These are phyloP conservation scores for Rhadinocentrus ornatus DNA, from an alignment of 2,797 vertebrate genomes.

Conservation along the genomic window DNA sequence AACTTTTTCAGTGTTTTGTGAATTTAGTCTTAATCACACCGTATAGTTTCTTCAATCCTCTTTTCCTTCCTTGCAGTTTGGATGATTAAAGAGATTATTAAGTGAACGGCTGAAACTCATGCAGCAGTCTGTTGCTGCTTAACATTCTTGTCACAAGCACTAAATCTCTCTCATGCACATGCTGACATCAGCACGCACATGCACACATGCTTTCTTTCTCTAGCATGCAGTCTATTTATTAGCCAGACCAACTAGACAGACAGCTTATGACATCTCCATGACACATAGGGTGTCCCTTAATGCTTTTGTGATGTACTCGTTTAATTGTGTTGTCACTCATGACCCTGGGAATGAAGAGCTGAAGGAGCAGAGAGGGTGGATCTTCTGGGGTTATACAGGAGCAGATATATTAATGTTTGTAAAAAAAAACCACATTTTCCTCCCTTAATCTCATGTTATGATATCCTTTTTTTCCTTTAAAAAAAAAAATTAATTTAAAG, in stretches of 20 bases:
- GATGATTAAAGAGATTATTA: conserved; percentile 53
- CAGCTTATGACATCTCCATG: conserved; percentile 65
- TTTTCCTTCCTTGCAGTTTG: conserved; percentile 31
- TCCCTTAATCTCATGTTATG: conserved; percentile 9
- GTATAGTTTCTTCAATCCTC: conserved; percentile 17
- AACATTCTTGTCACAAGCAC: conserved; percentile 54
- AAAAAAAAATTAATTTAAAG: conserved; percentile 39
- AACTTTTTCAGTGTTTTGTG: not conserved
- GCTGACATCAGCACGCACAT: not conserved
- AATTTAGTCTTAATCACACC: not conserved
- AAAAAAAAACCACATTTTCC: too few relatives aligned
- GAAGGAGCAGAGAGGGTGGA: conserved; percentile 11
- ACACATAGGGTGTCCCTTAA: conserved; percentile 63
- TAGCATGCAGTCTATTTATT: conserved; percentile 18
- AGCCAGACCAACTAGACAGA: conserved; percentile 43
- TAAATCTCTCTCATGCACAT: conserved; percentile 23
- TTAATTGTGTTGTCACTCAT: conserved; percentile 75
- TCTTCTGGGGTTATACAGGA: conserved; percentile 35
- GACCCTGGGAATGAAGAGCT: conserved; percentile 42
- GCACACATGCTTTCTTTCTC: conserved; percentile 13
- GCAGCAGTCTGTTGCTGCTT: conserved; percentile 56
- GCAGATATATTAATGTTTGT: conserved; percentile 29
- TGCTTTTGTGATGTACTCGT: conserved; percentile 57
- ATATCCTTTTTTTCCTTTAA: conserved; percentile 34
- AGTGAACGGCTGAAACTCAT: conserved; percentile 44